These are phyloP conservation scores for Tanaodytes sp. DNA, from an alignment of 2,888 invertebrate genomes.

Conservation along the genomic window DNA sequence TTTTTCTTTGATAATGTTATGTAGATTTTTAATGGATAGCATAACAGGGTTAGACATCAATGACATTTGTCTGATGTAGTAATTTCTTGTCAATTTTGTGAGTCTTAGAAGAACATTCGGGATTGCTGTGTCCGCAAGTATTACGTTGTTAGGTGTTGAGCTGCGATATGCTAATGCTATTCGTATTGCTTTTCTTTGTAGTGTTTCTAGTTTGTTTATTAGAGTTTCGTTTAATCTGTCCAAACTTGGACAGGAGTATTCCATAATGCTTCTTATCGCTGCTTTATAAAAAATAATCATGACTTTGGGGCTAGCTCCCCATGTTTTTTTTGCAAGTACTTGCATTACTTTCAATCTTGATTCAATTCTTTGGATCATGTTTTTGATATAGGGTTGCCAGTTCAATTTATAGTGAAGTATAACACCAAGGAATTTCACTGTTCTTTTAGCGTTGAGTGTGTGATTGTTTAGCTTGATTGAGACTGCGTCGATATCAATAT, in stretches of 20 bases:
- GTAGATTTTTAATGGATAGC: background rate
- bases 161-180: too few relatives aligned
- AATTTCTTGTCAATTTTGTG: background rate
- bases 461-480: background rate
- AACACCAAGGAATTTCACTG: conserved; percentile 1
- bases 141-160: background rate
- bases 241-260: too few relatives aligned
- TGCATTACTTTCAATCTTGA: too few relatives aligned
- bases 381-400: conserved; percentile 1
- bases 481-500: background rate
- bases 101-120: background rate
- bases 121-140: background rate
- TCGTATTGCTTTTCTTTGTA: too few relatives aligned
- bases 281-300: too few relatives aligned
- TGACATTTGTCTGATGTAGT: background rate
- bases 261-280: too few relatives aligned
- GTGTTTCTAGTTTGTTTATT: too few relatives aligned
- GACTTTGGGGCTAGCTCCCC: too few relatives aligned
- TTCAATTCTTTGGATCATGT: too few relatives aligned
- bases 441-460: background rate
- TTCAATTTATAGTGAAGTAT: background rate
- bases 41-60: conserved; percentile 1
- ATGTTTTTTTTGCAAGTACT: too few relatives aligned
- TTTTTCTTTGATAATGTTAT: background rate
- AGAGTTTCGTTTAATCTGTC: too few relatives aligned